Evolutionary conservation across 35 echinoderm and acorn worm genomes (phyloP).

Genomic region (Apostichopus japonicus): DNA sequence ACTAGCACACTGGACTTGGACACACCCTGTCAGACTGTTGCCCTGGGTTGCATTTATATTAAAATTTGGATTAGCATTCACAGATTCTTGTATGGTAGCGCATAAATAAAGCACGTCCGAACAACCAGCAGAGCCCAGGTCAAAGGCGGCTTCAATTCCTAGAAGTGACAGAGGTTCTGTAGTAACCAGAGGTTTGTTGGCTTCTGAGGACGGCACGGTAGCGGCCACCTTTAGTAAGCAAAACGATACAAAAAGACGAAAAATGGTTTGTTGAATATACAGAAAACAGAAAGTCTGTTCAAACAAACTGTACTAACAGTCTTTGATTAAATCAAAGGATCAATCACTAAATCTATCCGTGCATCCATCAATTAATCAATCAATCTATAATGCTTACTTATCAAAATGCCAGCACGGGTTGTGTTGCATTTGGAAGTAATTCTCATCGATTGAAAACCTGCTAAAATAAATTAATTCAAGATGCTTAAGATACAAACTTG

Average conservation of each 20-base stretch:
- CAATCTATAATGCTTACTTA: too few species aligned
- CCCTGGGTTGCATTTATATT: background rate
- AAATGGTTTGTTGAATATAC: background rate
- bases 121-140: conserved; percentile 38
- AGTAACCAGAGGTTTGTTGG: background rate
- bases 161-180: conserved; percentile 28
- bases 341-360: too few species aligned
- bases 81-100: conserved; percentile 38
- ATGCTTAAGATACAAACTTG: too few species aligned
- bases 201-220: background rate
- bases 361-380: too few species aligned
- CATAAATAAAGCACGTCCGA: conserved; percentile 62
- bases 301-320: too few species aligned
- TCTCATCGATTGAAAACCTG: too few species aligned
- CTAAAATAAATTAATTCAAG: too few species aligned
- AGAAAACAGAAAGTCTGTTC: background rate
- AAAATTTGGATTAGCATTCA: conserved; percentile 60
- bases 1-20: conserved; percentile 6
- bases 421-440: too few species aligned
- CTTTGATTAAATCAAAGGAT: too few species aligned
- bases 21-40: conserved; percentile 6
- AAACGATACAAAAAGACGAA: background rate
- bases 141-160: conserved; percentile 33
- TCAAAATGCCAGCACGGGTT: too few species aligned
- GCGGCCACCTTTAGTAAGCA: background rate